Base-by-base conservation (phyloP, 1,140 invertebrate species). In the Zaprionus davidi region DNA sequence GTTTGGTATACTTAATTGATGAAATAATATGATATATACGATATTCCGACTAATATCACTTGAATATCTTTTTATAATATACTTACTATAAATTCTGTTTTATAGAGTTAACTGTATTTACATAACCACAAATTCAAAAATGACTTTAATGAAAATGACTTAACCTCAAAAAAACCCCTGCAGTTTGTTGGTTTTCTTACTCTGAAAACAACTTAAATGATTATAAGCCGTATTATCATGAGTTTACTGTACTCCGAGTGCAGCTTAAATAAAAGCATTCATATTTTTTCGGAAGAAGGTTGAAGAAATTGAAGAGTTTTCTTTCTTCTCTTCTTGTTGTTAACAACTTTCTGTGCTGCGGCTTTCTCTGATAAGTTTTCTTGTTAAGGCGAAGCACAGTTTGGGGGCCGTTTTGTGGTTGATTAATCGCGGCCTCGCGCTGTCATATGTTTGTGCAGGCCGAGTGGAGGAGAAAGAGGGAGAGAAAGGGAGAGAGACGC, bases 371-470 rank as follows among this genome's bases (percentile, higher is more conserved):
- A n/a, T 46, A 26, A 46, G 20, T 38, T 26, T 60, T 60, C 24
- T 28, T 9, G 17, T 38, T 13, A 26, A 22, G 15, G 15, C 26
- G 31, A 38, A 36, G 17, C 62, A 38, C 46, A 53, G 51, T 55
- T 56, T 66, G 28, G 51, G 22, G 49, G 34, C 22, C 46, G 31
- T 51, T 55, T 36, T 22, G 57, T 17, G 22, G 34, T 58, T 74
- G 60, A 74, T 74, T 74, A 74, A 58, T 44, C 51, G 67, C 57
- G 58, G 69, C 66, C 58, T 74, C 55, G 72, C 31, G 20, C 24
- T 70, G 59, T 24, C 67, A 73, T 74, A 69, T 62, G 65, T 60
- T 68, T 70, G 56, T 24, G 38, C 15, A 46, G n/a, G n/a, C 38
- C 28, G 20, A 22, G 17, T 11, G 9, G 9, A 1, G n/a, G 0